These are phyloP conservation scores for Lepus europaeus DNA, from an alignment of 2,113 vertebrate species.

Conservation along the genomic window DNA sequence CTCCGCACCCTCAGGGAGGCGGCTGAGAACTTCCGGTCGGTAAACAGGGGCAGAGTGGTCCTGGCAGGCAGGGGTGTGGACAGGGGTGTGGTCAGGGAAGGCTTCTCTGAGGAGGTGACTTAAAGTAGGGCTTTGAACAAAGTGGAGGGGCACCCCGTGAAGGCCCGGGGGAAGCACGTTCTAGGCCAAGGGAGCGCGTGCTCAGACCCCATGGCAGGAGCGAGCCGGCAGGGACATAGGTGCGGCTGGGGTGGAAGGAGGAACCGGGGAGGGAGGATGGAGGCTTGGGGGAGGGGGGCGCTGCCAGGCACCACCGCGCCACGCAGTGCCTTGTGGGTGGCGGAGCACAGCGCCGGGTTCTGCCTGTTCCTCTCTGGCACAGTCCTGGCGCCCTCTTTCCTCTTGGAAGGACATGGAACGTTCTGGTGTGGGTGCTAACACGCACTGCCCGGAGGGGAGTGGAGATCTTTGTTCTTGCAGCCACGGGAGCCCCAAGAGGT, in stretches of 20 bases:
- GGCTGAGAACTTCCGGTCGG: neutral
- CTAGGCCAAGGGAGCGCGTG: neutral
- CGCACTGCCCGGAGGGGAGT: neutral
- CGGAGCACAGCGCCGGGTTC: neutral
- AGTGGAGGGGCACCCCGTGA: neutral
- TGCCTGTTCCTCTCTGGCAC: neutral
- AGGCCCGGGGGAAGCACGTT: neutral
- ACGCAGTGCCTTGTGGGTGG: neutral
- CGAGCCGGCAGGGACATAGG: neutral
- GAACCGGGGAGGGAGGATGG: no score
- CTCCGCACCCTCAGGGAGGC: no score
- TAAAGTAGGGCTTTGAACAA: neutral
- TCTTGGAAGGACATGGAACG: neutral
- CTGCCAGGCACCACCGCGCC: no score
- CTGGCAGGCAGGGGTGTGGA: neutral
- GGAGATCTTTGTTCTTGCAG: neutral
- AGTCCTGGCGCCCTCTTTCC: neutral
- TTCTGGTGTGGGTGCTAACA: neutral
- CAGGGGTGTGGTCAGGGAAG: neutral
- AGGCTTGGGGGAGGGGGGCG: neutral
- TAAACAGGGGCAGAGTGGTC: neutral
- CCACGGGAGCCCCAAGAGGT: neutral
- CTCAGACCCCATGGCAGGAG: conserved; percentile 33
- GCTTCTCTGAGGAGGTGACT: neutral
- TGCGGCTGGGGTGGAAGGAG: neutral